Base-by-base conservation (phyloP, 2,888 invertebrate genomes). In the Empis stercorea region DNA sequence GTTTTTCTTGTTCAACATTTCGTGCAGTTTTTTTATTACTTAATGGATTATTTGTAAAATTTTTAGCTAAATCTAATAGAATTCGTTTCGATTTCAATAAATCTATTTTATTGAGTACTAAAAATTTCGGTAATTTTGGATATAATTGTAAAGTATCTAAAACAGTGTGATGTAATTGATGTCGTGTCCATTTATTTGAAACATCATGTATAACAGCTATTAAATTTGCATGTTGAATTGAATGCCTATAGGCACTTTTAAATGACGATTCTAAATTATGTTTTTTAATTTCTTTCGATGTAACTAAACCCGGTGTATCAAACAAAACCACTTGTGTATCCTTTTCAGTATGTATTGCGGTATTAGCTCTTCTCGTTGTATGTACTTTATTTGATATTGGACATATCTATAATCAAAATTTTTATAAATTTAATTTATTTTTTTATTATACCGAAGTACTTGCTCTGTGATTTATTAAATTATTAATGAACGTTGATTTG, bases 401-500 rank as follows among this genome's bases (percentile, higher is more conserved):
- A 65, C 92, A 92, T 46, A 95, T 79, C 89, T 94, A 62, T 44
- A 70, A 49, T 16, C 16, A 20, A 41, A 49, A 40, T 10, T 42
- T 20, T 30, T 30, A 44, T 41, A 44, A 30, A n/a, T n/a, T 5
- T n/a, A 34, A 34, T n/a, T 34, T 34, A 34, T n/a, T 34, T 34
- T 5, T 5, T 3, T 5, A 32, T 5, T 10, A 32, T 13, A 3
- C 13, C 3, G 3, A 13, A 5, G 20, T 44, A 63, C 65, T 64
- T 68, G 89, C 89, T 66, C 81, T 80, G 65, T 86, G 76, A 52
- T 84, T 80, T 46, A 88, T 76, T 20, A 97, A 73, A 59, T 78
- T 77, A 69, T 97, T 97, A 30, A 94, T 86, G 30, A 97, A 74
- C 0, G 95, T 94, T 62, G 96, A 96, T 68, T 97, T 97, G 27